A percentile compares a stretch with the other conserved stretches of the same genome.
Evolutionary conservation across 2,888 invertebrate species (phyloP).

Genomic region (Scelioninae gen. 1): DNA sequence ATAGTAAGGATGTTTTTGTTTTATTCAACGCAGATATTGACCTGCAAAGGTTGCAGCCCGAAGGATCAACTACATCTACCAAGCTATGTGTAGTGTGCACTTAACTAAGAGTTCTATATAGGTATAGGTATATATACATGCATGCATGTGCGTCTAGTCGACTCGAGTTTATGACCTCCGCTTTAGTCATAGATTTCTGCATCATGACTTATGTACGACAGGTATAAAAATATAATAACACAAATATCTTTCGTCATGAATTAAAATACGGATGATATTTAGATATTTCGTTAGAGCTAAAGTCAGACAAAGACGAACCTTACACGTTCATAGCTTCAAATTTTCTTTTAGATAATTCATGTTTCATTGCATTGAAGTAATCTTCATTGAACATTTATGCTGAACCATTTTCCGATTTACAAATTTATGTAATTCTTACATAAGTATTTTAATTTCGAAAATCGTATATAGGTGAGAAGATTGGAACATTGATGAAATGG

Average conservation of each 20-base stretch:
- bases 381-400: no score
- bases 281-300: no score
- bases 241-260: slow-evolving; percentile 11
- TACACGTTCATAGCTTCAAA: no score
- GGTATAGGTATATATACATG: slow-evolving; percentile 17
- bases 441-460: slow-evolving; percentile 8
- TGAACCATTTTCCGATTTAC: neutral
- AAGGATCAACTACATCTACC: slow-evolving; percentile 52
- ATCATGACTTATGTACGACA: slow-evolving; percentile 46
- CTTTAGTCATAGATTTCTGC: slow-evolving; percentile 52
- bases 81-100: slow-evolving; percentile 43
- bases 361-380: no score
- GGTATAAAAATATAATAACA: slow-evolving; percentile 45
- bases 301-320: no score
- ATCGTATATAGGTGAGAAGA: slow-evolving; percentile 1
- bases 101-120: slow-evolving; percentile 51
- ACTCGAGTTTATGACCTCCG: slow-evolving; percentile 58
- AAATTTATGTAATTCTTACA: slow-evolving; percentile 7
- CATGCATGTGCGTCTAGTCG: slow-evolving; percentile 33
- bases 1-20: slow-evolving; percentile 18
- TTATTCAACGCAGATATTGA: slow-evolving; percentile 58
- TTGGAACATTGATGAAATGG: neutral
- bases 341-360: no score
- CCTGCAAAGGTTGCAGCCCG: slow-evolving; percentile 56
- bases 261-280: no score